phyloP scores from a whole-genome alignment of 2,113 vertebrate species.

The Leptocoma aspasia region DNA sequence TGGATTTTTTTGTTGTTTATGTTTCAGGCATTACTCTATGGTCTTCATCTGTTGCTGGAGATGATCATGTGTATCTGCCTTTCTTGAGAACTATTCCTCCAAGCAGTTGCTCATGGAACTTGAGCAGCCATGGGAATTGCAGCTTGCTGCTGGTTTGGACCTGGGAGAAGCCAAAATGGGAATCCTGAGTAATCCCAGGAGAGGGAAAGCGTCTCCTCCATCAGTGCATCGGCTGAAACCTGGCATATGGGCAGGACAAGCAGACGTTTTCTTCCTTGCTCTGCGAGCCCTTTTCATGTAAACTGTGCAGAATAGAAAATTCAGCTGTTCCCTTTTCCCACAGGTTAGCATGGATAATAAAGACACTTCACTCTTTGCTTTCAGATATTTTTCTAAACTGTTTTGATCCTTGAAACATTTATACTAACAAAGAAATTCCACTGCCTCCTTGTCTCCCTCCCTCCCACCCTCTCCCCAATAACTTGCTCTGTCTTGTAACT shows the following conservation, averaged over 20 bases:
- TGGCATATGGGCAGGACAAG: not conserved
- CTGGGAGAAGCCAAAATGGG: not conserved
- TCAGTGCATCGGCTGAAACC: not conserved
- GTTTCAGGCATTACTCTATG: not conserved
- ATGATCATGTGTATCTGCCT: not conserved
- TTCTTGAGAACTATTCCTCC: not conserved
- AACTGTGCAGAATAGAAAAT: not conserved
- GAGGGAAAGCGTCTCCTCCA: not conserved
- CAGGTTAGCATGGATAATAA: not conserved
- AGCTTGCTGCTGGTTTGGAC: not conserved
- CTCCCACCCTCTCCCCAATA: not conserved
- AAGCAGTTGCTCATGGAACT: not conserved
- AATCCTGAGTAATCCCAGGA: not conserved
- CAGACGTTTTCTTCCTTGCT: not conserved
- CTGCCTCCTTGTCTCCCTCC: not conserved
- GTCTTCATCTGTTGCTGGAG: not conserved
- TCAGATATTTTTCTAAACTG: slow-evolving; percentile 37
- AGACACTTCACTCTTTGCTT: not conserved
- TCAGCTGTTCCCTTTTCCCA: not conserved
- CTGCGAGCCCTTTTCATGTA: not conserved
- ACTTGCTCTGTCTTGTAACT: slow-evolving; percentile 50
- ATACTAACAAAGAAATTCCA: slow-evolving; percentile 45
- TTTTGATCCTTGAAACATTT: slow-evolving; percentile 29
- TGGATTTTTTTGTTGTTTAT: not conserved
- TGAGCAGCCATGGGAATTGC: not conserved